Evolutionary conservation across 2,797 vertebrate species (phyloP).

Genomic region (Melanotaenia trifasciata): DNA sequence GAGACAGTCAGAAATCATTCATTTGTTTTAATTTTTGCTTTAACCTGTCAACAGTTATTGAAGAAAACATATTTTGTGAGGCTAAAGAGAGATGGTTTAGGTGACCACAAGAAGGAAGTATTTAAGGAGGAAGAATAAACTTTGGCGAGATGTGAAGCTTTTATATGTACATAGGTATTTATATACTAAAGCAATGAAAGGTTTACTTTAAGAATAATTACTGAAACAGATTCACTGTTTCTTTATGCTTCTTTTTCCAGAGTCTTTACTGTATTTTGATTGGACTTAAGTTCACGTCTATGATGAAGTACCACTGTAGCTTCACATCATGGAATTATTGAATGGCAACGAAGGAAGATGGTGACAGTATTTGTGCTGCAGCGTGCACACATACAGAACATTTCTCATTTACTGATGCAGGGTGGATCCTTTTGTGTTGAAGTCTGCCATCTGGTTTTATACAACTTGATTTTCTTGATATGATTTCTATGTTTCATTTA

Average conservation of each 20-base stretch:
- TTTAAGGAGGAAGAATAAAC: neutral
- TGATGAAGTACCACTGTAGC: slow-evolving; percentile 25
- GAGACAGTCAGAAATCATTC: slow-evolving; percentile 11
- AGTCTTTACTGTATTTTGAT: slow-evolving; percentile 39
- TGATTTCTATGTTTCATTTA: slow-evolving; percentile 48
- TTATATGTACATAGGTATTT: slow-evolving; percentile 38
- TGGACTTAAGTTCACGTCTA: slow-evolving; percentile 13
- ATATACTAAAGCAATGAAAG: slow-evolving; percentile 15
- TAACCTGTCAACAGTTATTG: slow-evolving; percentile 21
- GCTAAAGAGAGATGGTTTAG: slow-evolving; percentile 1
- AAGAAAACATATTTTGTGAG: neutral
- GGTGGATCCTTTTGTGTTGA: slow-evolving; percentile 3
- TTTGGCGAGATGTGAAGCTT: slow-evolving; percentile 24
- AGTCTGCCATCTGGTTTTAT: slow-evolving; percentile 27
- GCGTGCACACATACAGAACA: slow-evolving; percentile 3
- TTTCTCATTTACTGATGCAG: slow-evolving; percentile 33
- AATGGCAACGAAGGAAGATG: slow-evolving; percentile 20
- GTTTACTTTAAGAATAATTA: slow-evolving; percentile 42
- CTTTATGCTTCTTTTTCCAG: slow-evolving; percentile 15
- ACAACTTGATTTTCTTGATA: slow-evolving; percentile 39
- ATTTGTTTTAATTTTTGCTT: slow-evolving; percentile 36
- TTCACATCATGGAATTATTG: slow-evolving; percentile 14
- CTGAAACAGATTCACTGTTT: slow-evolving; percentile 39
- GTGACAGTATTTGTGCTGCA: slow-evolving; percentile 7
- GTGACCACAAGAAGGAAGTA: slow-evolving; percentile 3